phyloP scores from a whole-genome alignment of 2,797 vertebrate genomes.

The Echiichthys vipera region DNA sequence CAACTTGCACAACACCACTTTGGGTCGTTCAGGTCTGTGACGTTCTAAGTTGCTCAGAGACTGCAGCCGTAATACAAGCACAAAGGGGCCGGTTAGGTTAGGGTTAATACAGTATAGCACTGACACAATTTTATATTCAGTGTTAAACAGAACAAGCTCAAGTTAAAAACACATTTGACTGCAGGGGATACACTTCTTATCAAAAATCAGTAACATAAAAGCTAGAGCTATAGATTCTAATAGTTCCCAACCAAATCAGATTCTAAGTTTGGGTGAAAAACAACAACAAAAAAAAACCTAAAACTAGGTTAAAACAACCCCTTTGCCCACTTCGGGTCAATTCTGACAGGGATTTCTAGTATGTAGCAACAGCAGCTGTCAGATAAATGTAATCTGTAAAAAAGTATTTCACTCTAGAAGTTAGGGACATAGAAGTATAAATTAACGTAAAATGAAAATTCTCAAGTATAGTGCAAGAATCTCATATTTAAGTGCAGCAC shows the following conservation, averaged over 20 bases:
- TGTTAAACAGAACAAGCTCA: neutral
- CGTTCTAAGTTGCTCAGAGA: no score
- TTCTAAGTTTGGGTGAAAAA: neutral
- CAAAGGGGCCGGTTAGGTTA: no score
- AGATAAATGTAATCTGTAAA: neutral
- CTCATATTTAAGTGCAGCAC: neutral
- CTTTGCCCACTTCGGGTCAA: no score
- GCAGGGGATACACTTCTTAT: neutral
- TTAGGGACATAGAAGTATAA: neutral
- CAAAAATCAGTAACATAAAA: neutral
- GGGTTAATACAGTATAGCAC: no score
- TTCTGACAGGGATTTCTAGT: no score
- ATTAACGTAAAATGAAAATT: neutral
- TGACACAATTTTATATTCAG: no score
- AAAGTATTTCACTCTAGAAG: neutral
- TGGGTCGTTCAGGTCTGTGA: no score
- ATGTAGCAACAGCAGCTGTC: no score
- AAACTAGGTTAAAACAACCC: neutral
- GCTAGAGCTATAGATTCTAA: neutral
- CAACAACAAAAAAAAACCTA: neutral
- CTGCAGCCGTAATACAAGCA: no score
- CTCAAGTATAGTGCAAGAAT: neutral
- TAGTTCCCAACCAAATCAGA: no score
- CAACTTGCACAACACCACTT: no score
- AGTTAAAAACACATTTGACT: neutral